Percentiles rank a stretch among this genome's conserved stretches.
phyloP scores from a whole-genome alignment of 1,140 invertebrate genomes.

The Grapholita molesta region DNA sequence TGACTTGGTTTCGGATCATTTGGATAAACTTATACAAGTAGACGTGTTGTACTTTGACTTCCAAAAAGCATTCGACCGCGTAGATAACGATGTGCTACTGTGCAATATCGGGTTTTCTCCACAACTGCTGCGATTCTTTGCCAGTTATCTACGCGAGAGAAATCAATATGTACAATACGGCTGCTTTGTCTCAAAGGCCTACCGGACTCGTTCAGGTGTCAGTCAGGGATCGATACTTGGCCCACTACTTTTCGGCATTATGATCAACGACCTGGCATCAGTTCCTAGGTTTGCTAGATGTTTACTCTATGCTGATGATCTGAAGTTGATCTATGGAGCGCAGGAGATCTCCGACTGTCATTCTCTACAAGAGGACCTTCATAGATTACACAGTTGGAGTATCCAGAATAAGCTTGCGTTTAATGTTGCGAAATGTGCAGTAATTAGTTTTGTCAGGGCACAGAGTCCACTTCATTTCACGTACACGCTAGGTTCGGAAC shows the following conservation, averaged over 20 bases:
- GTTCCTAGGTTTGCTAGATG: background rate
- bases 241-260: background rate
- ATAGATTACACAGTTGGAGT: background rate
- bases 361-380: background rate
- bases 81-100: too few species aligned
- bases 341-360: background rate
- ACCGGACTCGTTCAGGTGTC: too few species aligned
- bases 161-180: too few species aligned
- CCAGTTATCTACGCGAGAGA: too few species aligned
- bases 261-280: constrained; percentile 2
- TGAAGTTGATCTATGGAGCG: background rate
- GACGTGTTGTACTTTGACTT: too few species aligned
- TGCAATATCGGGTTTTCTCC: too few species aligned
- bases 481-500: background rate
- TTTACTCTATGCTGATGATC: constrained; percentile 1
- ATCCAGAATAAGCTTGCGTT: background rate
- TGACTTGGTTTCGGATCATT: too few species aligned
- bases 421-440: background rate
- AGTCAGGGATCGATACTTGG: constrained; percentile 7
- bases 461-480: background rate
- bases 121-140: too few species aligned
- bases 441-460: background rate
- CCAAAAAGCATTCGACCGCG: too few species aligned
- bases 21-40: too few species aligned
- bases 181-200: too few species aligned